phyloP scores from a whole-genome alignment of 2,113 vertebrate genomes.

The Xiphophorus hellerii region DNA sequence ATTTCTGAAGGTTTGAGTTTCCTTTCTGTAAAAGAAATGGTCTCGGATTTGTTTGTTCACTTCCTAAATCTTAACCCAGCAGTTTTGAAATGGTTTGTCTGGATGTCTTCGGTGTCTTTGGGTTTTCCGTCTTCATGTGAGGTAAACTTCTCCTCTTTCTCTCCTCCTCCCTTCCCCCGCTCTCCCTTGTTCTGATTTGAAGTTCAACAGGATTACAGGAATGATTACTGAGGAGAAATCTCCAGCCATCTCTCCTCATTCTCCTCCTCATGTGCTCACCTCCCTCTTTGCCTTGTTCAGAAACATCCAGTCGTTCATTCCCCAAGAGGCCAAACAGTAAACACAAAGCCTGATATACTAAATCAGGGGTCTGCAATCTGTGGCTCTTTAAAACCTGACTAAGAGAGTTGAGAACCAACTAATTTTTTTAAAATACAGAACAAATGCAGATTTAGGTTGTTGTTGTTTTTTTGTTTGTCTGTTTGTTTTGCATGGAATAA shows the following conservation, averaged over 20 bases:
- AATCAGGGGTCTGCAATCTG: not conserved
- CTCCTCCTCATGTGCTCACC: slow-evolving; percentile 38
- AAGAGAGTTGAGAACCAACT: too few relatives aligned
- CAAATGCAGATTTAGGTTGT: too few relatives aligned
- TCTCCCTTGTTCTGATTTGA: slow-evolving; percentile 49
- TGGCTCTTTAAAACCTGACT: too few relatives aligned
- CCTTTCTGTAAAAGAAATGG: slow-evolving; percentile 20
- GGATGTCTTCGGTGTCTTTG: slow-evolving; percentile 49
- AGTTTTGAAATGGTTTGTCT: slow-evolving; percentile 21
- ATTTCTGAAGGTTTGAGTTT: slow-evolving; percentile 14
- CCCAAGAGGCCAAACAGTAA: slow-evolving; percentile 20
- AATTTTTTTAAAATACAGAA: too few relatives aligned
- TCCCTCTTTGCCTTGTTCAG: slow-evolving; percentile 30
- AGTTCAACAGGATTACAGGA: slow-evolving; percentile 83
- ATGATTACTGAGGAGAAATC: slow-evolving; percentile 82
- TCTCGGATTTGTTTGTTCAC: slow-evolving; percentile 8
- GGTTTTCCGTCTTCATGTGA: slow-evolving; percentile 53
- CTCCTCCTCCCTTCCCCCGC: slow-evolving; percentile 31
- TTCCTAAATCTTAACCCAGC: slow-evolving; percentile 17
- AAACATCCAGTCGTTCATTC: slow-evolving; percentile 27
- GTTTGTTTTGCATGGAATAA: too few relatives aligned
- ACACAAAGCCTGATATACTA: not conserved
- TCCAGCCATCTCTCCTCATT: slow-evolving; percentile 40
- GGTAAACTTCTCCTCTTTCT: slow-evolving; percentile 52
- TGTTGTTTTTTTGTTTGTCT: too few relatives aligned